Evolutionary conservation across 2,888 invertebrate species (phyloP), one percentile per base, ranked within the genome.

Genomic region (Aspidapion aeneum): DNA sequence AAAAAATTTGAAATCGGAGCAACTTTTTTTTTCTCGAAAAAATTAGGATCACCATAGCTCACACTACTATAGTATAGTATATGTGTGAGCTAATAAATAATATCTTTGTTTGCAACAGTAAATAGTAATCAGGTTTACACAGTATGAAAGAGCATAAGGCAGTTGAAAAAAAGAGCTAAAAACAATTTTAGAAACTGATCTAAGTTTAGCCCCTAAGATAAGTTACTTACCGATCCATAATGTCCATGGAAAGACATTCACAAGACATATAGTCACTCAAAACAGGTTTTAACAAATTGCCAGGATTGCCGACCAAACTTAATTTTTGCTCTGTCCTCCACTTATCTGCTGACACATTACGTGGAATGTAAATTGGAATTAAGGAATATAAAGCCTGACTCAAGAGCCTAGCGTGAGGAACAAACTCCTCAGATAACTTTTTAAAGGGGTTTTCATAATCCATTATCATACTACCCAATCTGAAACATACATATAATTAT

Each of bases 241-340:
- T 86, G 76, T 99, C 98, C 64, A 98, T 81, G 0, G 98, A 97
- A 58, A 99, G 82, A 79, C 94, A 98, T 83, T 99, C 99, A 80
- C 98, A 98, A 1, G 98, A 97, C 87, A 98, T 96, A 19, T 93
- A 94, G 72, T 97, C 97, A 0, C 96, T 96, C 72, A 94, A 91
- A 0, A 96, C 92, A 2, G 98, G 96, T 79, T 96, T 97, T 18
- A 98, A 82, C 60, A 99, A 86, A 74, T 94, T 92, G n/a, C 91
- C 89, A 1, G 99, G 97, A 79, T 95, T 96, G 21, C 96, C 93
- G 1, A 98, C 93, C 52, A 99, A 83, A 74, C 97, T 98, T 35
- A 98, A 81, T 78, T 94, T 94, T 75, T 95, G 93, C 77, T 95
- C 94, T 63, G 94, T 90, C 72, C 93, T 86, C 96, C 97, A 96